These are phyloP conservation scores for Hippoglossus hippoglossus DNA, from an alignment of 2,797 vertebrate species.

Conservation along the genomic window DNA sequence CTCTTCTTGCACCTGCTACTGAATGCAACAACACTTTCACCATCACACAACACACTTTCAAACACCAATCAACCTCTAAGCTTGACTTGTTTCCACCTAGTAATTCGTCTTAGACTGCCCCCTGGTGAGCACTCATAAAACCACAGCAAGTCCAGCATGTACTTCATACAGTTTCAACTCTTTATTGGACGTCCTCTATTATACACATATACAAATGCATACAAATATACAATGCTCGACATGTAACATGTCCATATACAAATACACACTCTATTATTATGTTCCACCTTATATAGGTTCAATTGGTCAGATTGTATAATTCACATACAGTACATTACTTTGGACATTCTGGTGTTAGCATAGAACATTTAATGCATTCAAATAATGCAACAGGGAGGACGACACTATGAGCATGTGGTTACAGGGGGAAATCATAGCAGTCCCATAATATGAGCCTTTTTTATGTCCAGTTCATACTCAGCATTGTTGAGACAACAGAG, in stretches of 20 bases:
- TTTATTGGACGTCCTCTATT: constrained; percentile 69
- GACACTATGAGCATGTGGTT: constrained; percentile 55
- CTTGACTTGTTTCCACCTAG: background rate
- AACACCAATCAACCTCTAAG: background rate
- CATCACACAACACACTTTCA: constrained; percentile 4
- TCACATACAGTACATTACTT: constrained; percentile 35
- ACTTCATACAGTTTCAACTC: constrained; percentile 39
- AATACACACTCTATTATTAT: constrained; percentile 41
- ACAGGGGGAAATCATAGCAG: constrained; percentile 34
- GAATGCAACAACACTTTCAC: background rate
- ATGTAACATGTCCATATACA: constrained; percentile 64
- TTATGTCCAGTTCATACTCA: background rate
- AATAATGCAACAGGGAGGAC: constrained; percentile 47
- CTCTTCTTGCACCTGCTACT: constrained; percentile 46
- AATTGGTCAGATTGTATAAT: constrained; percentile 36
- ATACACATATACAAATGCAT: constrained; percentile 79
- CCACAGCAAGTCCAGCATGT: constrained; percentile 3
- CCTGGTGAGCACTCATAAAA: constrained; percentile 43
- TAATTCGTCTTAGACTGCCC: constrained; percentile 38
- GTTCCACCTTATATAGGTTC: constrained; percentile 32
- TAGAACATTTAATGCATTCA: constrained; percentile 70
- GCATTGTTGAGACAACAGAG: constrained; percentile 16
- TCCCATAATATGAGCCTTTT: constrained; percentile 10
- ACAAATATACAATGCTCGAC: constrained; percentile 76
- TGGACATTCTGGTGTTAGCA: constrained; percentile 56